phyloP scores from a whole-genome alignment of 2,888 invertebrate species.

The Apotomis betuletana region DNA sequence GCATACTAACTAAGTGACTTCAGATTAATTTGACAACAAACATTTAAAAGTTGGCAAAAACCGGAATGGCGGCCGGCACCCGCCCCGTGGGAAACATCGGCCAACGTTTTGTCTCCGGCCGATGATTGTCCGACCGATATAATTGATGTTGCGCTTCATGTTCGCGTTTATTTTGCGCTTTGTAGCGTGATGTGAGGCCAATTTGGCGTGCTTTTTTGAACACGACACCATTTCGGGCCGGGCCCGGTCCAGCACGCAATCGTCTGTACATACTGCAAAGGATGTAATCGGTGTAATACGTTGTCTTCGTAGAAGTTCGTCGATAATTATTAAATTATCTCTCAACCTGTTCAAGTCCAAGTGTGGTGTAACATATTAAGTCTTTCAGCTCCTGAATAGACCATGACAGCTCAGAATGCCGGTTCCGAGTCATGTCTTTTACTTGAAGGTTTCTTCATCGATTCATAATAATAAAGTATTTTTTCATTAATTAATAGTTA shows the following conservation, averaged over 20 bases:
- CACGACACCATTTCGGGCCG: constrained; percentile 46
- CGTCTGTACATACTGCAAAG: constrained; percentile 34
- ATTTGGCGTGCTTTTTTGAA: constrained; percentile 61
- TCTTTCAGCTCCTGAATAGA: not conserved
- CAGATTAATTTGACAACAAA: constrained; percentile 83
- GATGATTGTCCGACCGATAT: constrained; percentile 63
- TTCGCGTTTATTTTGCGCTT: constrained; percentile 41
- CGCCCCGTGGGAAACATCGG: constrained; percentile 76
- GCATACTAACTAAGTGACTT: constrained; percentile 78
- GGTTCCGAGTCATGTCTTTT: not conserved
- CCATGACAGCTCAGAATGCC: not conserved
- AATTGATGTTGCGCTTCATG: constrained; percentile 43
- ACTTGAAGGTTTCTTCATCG: not conserved
- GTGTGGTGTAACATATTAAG: constrained; percentile 5
- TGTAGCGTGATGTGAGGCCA: constrained; percentile 61
- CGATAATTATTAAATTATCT: constrained; percentile 34
- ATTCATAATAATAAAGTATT: not conserved
- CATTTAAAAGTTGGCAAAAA: constrained; percentile 77
- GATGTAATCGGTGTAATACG: constrained; percentile 30
- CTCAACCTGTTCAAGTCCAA: not conserved
- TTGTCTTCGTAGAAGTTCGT: constrained; percentile 40
- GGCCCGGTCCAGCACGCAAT: constrained; percentile 53
- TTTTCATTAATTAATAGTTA: not conserved
- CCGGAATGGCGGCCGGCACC: constrained; percentile 74
- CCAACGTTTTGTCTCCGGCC: constrained; percentile 69